These are phyloP conservation scores for Muscicapa adusta DNA, from an alignment of 2,113 vertebrate species.

Conservation along the genomic window DNA sequence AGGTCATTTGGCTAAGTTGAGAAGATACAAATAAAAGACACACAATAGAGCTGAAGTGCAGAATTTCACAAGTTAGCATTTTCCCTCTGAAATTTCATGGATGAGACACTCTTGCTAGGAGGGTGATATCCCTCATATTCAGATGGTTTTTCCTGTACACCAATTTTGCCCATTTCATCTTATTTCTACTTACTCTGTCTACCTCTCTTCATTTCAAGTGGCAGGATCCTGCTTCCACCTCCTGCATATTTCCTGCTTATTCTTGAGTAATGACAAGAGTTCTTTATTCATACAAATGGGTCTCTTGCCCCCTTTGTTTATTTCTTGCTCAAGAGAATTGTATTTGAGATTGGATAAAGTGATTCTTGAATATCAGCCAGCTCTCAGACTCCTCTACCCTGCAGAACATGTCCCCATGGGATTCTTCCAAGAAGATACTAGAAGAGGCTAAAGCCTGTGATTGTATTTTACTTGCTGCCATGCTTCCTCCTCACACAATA, in stretches of 20 bases:
- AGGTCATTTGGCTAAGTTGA: not conserved
- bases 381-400: not conserved
- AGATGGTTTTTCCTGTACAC: not conserved
- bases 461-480: not conserved
- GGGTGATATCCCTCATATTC: not conserved
- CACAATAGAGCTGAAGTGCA: not conserved
- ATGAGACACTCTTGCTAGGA: not conserved
- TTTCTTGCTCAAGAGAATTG: not conserved
- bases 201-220: not conserved
- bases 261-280: not conserved
- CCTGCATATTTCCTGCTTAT: not conserved
- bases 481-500: accelerated
- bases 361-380: not conserved
- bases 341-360: not conserved
- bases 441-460: not conserved
- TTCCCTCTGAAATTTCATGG: not conserved
- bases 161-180: not conserved
- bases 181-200: not conserved
- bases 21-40: not conserved
- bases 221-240: not conserved
- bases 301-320: not conserved
- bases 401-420: not conserved
- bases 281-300: not conserved
- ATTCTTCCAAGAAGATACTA: not conserved
- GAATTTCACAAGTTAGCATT: accelerated